phyloP scores from a whole-genome alignment of 1,140 invertebrate genomes.

The Calliphora vicina region DNA sequence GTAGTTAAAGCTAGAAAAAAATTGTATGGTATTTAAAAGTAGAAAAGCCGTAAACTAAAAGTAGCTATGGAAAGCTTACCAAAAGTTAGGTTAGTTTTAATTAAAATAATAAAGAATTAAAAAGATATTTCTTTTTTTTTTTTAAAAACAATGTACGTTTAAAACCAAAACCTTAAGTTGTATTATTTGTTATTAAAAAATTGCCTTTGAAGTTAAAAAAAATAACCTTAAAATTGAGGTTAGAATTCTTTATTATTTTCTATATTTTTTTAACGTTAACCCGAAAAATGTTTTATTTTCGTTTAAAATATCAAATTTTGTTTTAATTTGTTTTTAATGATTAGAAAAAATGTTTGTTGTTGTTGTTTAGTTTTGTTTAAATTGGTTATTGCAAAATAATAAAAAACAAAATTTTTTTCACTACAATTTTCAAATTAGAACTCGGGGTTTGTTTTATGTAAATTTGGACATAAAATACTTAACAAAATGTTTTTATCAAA shows the following conservation, averaged over 20 bases:
- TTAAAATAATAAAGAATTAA: background rate
- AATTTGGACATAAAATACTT: background rate
- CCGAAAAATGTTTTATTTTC: conserved; percentile 64
- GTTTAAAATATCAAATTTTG: conserved; percentile 40
- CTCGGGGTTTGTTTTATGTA: background rate
- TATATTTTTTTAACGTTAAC: conserved; percentile 38
- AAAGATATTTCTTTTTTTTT: background rate
- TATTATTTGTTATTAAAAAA: conserved; percentile 6
- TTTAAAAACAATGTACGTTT: background rate
- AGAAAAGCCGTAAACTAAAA: background rate
- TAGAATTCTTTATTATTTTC: background rate
- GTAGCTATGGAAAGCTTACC: background rate
- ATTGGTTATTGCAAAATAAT: conserved; percentile 53
- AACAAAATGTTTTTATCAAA: conserved; percentile 22
- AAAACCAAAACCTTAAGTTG: conserved; percentile 24
- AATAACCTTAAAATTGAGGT: background rate
- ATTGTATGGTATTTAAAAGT: background rate
- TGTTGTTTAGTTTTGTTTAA: conserved; percentile 36
- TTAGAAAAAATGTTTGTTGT: conserved; percentile 44
- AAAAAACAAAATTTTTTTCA: conserved; percentile 31
- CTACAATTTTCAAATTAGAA: background rate
- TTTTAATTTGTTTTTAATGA: background rate
- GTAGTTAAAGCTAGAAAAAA: background rate
- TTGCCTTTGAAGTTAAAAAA: background rate
- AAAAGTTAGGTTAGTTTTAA: conserved; percentile 21